These are phyloP conservation scores for Prosopocoilus inquinatus DNA, from an alignment of 2,888 invertebrate genomes.

Conservation along the genomic window DNA sequence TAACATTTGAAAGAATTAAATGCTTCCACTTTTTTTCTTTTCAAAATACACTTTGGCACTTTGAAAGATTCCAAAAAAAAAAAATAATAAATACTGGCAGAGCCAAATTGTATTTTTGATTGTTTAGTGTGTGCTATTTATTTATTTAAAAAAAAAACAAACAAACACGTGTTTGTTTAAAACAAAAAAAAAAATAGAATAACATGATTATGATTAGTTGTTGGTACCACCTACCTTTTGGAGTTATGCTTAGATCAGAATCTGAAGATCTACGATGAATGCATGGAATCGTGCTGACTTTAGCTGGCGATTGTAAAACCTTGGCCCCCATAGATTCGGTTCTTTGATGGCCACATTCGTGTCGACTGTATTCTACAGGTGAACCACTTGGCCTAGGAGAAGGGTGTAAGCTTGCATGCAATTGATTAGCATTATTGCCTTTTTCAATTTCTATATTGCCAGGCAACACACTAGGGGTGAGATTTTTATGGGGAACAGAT, in stretches of 20 bases:
- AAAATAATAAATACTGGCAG: constrained; percentile 7
- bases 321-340: constrained; percentile 59
- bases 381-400: constrained; percentile 44
- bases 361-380: constrained; percentile 36
- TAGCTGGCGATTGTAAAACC: constrained; percentile 58
- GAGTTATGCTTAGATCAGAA: constrained; percentile 89
- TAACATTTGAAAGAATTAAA: constrained; percentile 14
- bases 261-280: constrained; percentile 85
- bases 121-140: neutral
- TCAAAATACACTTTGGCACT: neutral
- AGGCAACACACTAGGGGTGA: constrained; percentile 28
- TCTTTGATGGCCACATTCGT: constrained; percentile 50
- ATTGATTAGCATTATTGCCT: constrained; percentile 42
- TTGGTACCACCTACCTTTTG: constrained; percentile 70
- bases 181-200: constrained; percentile 4
- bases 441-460: constrained; percentile 45
- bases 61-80: neutral
- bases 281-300: constrained; percentile 48
- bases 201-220: neutral
- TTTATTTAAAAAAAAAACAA: constrained; percentile 4
- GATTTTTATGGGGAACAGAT: constrained; percentile 1
- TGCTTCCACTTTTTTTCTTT: constrained; percentile 7
- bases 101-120: neutral
- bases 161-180: constrained; percentile 9
- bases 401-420: constrained; percentile 48